These are phyloP conservation scores for Centrocercus urophasianus DNA, from an alignment of 2,113 vertebrate species.

Conservation along the genomic window DNA sequence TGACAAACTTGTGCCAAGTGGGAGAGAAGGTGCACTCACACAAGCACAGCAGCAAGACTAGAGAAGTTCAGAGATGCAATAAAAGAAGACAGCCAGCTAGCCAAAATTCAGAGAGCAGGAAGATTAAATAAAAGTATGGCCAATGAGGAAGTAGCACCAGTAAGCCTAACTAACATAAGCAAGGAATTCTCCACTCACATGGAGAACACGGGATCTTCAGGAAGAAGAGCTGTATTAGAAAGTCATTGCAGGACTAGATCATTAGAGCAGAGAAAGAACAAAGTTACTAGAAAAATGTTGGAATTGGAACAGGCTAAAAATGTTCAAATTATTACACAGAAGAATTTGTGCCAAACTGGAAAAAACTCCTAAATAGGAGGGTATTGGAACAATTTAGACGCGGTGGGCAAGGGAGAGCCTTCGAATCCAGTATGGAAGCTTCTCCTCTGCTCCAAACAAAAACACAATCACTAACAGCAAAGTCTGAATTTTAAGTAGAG, in stretches of 20 bases:
- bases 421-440: not conserved
- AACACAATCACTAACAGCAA: not conserved
- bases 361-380: not conserved
- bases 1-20: slow-evolving; percentile 12
- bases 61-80: not conserved
- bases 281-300: not conserved
- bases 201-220: not conserved
- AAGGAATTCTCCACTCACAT: not conserved
- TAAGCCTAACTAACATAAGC: not conserved
- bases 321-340: not conserved
- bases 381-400: not conserved
- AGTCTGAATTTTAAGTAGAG: not conserved
- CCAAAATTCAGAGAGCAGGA: not conserved
- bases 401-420: not conserved
- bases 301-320: not conserved
- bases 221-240: not conserved
- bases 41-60: not conserved
- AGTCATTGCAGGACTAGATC: not conserved
- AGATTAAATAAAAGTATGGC: not conserved
- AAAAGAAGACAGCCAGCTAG: not conserved
- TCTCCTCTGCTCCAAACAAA: not conserved
- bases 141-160: not conserved
- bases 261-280: not conserved
- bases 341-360: not conserved
- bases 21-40: slow-evolving; percentile 10